Evolutionary conservation across 2,113 vertebrate genomes (phyloP).

Genomic region (Atlantisia rogersi): DNA sequence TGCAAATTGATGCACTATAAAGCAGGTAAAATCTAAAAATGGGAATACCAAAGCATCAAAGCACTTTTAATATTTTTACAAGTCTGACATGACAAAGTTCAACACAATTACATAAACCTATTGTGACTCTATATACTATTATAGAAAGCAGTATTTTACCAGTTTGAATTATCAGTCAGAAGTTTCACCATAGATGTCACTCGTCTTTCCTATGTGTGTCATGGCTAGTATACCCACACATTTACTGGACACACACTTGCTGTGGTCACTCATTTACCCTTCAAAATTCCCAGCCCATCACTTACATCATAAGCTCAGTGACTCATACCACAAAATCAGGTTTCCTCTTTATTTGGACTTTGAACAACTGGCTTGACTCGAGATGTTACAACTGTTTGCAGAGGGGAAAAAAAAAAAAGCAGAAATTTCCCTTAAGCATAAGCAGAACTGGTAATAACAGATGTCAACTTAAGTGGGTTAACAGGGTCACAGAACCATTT

Average conservation of each 20-base stretch:
- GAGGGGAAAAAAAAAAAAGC: not conserved
- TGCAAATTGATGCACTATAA: not conserved
- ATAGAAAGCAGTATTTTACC: not conserved
- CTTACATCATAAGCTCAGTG: conserved; percentile 32
- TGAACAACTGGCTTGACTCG: conserved; percentile 27
- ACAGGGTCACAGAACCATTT: conserved; percentile 5
- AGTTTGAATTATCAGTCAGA: not conserved
- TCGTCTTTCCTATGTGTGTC: not conserved
- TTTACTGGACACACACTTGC: not conserved
- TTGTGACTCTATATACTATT: not conserved
- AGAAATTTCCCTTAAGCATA: conserved; percentile 1
- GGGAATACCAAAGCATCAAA: not conserved
- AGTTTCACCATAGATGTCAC: not conserved
- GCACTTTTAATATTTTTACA: not conserved
- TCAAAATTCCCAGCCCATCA: not conserved
- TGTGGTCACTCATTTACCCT: not conserved
- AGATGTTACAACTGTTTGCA: conserved; percentile 38
- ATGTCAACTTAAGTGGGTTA: not conserved
- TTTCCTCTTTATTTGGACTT: conserved; percentile 41
- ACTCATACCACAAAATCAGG: conserved; percentile 14
- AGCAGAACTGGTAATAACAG: conserved; percentile 12
- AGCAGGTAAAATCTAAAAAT: not conserved
- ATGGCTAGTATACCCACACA: not conserved
- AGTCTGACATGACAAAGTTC: not conserved
- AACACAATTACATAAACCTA: not conserved